Conservation (phyloP, 2,888 invertebrate species). For the Acleris emargana region DNA sequence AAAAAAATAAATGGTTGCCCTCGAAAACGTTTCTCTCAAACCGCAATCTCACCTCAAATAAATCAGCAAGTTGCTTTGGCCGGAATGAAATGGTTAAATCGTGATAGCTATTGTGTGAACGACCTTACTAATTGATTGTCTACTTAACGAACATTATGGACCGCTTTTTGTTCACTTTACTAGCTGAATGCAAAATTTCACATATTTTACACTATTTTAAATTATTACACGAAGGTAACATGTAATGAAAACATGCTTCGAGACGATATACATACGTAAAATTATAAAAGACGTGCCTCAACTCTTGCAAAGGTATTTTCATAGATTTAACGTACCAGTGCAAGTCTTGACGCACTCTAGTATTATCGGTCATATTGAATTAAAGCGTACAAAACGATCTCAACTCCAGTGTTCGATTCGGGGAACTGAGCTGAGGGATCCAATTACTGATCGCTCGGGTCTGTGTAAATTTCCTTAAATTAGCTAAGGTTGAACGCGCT, state of each 20-base stretch:
- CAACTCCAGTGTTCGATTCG: constrained; percentile 36
- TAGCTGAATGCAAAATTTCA: constrained; percentile 4
- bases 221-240: too few relatives aligned
- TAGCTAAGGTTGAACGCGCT: constrained; percentile 63
- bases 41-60: constrained; percentile 33
- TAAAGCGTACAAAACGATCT: constrained; percentile 42
- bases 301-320: constrained; percentile 10
- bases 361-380: constrained; percentile 49
- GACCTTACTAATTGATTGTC: constrained; percentile 34
- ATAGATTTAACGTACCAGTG: constrained; percentile 15
- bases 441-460: constrained; percentile 61
- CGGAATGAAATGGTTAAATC: constrained; percentile 34
- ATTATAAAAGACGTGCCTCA: constrained; percentile 5
- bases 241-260: background rate
- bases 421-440: constrained; percentile 44
- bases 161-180: constrained; percentile 13
- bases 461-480: constrained; percentile 60
- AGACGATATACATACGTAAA: too few relatives aligned
- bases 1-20: constrained; percentile 5
- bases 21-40: constrained; percentile 23
- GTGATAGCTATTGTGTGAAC: constrained; percentile 33
- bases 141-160: constrained; percentile 23
- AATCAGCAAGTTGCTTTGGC: constrained; percentile 20
- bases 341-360: constrained; percentile 19
- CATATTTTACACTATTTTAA: background rate